These are phyloP conservation scores for Sussaba pulchella DNA, from an alignment of 2,888 invertebrate species.

Conservation along the genomic window DNA sequence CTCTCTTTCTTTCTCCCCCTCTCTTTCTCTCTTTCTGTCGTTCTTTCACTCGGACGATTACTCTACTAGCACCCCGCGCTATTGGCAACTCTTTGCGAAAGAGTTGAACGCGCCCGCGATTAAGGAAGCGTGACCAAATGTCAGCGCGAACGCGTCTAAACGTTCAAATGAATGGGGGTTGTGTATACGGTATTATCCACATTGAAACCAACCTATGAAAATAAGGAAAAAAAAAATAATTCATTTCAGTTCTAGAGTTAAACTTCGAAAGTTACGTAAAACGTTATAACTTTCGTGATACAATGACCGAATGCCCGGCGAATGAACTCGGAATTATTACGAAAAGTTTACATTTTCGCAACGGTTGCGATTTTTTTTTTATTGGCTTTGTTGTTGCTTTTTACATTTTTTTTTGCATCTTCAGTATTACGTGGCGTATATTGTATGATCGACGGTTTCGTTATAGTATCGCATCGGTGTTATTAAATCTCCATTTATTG, in stretches of 20 bases:
- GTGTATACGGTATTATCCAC: conserved; percentile 21
- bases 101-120: conserved; percentile 38
- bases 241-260: conserved; percentile 28
- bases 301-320: conserved; percentile 44
- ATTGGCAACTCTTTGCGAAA: conserved; percentile 52
- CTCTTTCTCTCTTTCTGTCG: neutral
- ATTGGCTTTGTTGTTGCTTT: neutral
- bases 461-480: no score
- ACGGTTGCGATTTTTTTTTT: conserved; percentile 10
- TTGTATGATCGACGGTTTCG: neutral
- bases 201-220: neutral
- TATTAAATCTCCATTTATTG: no score
- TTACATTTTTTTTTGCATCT: no score
- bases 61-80: neutral
- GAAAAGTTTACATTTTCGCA: conserved; percentile 38
- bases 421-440: no score
- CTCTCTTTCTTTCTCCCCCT: conserved; percentile 12
- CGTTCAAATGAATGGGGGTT: conserved; percentile 47
- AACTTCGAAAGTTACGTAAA: conserved; percentile 39
- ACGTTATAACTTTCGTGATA: conserved; percentile 12
- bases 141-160: conserved; percentile 45
- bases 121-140: conserved; percentile 58
- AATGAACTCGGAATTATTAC: conserved; percentile 38
- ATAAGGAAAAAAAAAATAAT: no score
- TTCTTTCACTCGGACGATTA: conserved; percentile 29